Conservation (phyloP, 2,113 vertebrate species). For the Leptocoma aspasia region DNA sequence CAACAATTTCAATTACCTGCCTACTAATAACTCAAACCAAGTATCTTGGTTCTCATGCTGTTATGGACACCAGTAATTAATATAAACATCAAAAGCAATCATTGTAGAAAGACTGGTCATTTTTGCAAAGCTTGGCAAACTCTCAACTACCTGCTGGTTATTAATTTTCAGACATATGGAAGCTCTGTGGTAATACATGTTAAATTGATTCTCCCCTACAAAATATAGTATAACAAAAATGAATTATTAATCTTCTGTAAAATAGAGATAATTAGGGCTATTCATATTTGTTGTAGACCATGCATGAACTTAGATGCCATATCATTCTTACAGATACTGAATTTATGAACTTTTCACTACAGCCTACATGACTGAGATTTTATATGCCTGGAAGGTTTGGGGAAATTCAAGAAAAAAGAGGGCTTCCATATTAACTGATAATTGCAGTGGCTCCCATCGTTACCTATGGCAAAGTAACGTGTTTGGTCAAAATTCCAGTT, state of each 20-base stretch:
- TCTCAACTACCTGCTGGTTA: constrained; percentile 96
- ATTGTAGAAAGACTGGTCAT: constrained; percentile 94
- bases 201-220: constrained; percentile 86
- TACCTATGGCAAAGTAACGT: background rate
- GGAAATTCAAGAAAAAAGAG: background rate
- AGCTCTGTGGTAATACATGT: constrained; percentile 88
- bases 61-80: constrained; percentile 90
- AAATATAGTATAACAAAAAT: constrained; percentile 77
- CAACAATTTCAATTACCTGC: constrained; percentile 67
- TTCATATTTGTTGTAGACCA: constrained; percentile 53
- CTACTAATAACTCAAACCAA: constrained; percentile 73
- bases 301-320: background rate
- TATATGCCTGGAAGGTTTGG: background rate
- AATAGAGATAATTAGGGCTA: constrained; percentile 62
- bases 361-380: background rate
- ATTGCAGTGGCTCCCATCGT: background rate
- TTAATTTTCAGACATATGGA: constrained; percentile 99
- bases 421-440: background rate
- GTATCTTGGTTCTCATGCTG: constrained; percentile 78
- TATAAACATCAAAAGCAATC: constrained; percentile 95
- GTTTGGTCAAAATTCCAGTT: background rate
- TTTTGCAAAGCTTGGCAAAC: constrained; percentile 94
- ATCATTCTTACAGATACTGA: background rate
- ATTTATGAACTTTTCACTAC: background rate
- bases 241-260: constrained; percentile 69